Percentiles rank a stretch among this genome's conserved stretches.
phyloP scores from a whole-genome alignment of 2,113 vertebrate genomes.

The Ptychochromis oligacanthus region DNA sequence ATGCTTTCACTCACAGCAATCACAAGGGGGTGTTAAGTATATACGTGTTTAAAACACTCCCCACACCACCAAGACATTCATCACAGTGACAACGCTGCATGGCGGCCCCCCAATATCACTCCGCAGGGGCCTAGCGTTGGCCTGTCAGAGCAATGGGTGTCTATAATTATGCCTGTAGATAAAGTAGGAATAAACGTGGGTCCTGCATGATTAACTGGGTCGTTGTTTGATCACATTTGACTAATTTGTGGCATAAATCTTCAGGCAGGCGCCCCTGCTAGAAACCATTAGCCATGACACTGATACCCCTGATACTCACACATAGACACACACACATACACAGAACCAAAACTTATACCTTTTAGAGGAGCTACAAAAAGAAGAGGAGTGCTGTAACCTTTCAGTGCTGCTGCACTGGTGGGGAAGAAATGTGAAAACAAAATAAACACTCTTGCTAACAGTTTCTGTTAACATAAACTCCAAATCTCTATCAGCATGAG shows the following conservation, averaged over 20 bases:
- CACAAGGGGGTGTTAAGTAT: slow-evolving; percentile 77
- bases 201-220: slow-evolving; percentile 84
- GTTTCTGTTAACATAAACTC: slow-evolving; percentile 44
- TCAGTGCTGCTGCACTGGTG: slow-evolving; percentile 30
- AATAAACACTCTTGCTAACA: slow-evolving; percentile 40
- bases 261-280: slow-evolving; percentile 75
- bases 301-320: slow-evolving; percentile 65
- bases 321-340: slow-evolving; percentile 26
- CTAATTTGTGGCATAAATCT: slow-evolving; percentile 89
- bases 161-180: slow-evolving; percentile 86
- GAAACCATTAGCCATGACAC: slow-evolving; percentile 80
- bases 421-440: slow-evolving; percentile 42
- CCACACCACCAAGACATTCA: slow-evolving; percentile 81
- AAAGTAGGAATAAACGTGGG: slow-evolving; percentile 83
- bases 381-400: slow-evolving; percentile 16
- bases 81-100: slow-evolving; percentile 80
- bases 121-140: slow-evolving; percentile 77
- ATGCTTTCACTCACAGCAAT: slow-evolving; percentile 66
- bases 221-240: slow-evolving; percentile 88
- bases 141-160: slow-evolving; percentile 83
- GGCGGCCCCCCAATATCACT: slow-evolving; percentile 78
- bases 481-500: slow-evolving; percentile 56
- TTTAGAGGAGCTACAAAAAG: slow-evolving; percentile 39
- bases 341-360: slow-evolving; percentile 47
- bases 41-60: slow-evolving; percentile 84